These are phyloP conservation scores for Datnioides undecimradiatus DNA, from an alignment of 2,113 vertebrate genomes.

Conservation along the genomic window DNA sequence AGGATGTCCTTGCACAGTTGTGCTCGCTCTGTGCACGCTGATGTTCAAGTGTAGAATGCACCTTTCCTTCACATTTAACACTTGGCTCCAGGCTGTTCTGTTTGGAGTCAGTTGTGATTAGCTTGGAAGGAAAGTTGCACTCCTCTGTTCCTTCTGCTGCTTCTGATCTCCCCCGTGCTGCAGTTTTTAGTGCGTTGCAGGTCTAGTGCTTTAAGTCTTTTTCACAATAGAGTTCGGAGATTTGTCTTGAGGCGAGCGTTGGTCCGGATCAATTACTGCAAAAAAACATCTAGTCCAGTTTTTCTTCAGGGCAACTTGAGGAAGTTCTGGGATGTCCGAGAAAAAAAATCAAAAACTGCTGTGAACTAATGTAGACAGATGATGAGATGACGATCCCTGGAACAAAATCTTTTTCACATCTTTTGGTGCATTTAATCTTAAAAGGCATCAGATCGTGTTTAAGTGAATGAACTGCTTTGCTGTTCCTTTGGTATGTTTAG, in stretches of 20 bases:
- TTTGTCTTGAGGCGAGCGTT: slow-evolving; percentile 42
- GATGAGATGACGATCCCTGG: background rate
- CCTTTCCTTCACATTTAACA: slow-evolving; percentile 32
- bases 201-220: slow-evolving; percentile 28
- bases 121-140: slow-evolving; percentile 25
- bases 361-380: too few relatives aligned
- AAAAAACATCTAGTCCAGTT: slow-evolving; percentile 26
- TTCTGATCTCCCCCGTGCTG: slow-evolving; percentile 34
- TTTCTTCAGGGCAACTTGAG: slow-evolving; percentile 8
- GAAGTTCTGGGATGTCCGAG: background rate
- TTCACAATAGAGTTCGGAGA: slow-evolving; percentile 27
- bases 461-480: background rate
- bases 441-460: background rate
- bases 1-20: slow-evolving; percentile 23
- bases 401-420: background rate
- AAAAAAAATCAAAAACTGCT: background rate
- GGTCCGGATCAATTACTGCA: slow-evolving; percentile 26
- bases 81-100: slow-evolving; percentile 50
- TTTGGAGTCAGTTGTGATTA: slow-evolving; percentile 57
- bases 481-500: background rate
- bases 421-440: background rate
- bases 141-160: slow-evolving; percentile 44
- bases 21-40: slow-evolving; percentile 8
- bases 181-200: slow-evolving; percentile 19
- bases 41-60: slow-evolving; percentile 5